phyloP scores from a whole-genome alignment of 2,113 vertebrate species.

The Clupea harengus region DNA sequence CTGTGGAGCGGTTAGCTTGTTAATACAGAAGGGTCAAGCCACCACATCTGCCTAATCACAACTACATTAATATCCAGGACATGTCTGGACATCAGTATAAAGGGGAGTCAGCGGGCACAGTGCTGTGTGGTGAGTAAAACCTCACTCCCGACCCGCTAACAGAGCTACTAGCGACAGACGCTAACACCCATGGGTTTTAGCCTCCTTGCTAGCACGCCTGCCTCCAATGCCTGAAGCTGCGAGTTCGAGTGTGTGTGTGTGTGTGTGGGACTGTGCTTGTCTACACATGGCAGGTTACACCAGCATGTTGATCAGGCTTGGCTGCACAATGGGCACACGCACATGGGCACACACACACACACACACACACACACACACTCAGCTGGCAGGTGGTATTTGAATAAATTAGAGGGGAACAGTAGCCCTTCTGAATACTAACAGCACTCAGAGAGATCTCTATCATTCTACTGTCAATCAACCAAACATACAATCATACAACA shows the following conservation, averaged over 20 bases:
- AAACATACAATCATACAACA: neutral
- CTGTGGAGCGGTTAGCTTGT: neutral
- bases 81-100: too few species aligned
- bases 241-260: too few species aligned
- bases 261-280: too few species aligned
- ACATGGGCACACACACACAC: neutral
- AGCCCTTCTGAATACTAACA: neutral
- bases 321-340: too few species aligned
- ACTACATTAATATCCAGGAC: neutral
- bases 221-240: too few species aligned
- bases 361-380: constrained; percentile 17
- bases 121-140: too few species aligned
- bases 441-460: neutral
- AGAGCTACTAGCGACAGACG: too few species aligned
- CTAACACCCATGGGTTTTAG: too few species aligned
- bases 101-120: too few species aligned
- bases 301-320: neutral
- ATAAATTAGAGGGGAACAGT: neutral
- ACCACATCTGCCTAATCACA: constrained; percentile 43
- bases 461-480: neutral
- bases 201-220: too few species aligned
- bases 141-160: too few species aligned
- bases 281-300: too few species aligned
- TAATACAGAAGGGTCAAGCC: constrained; percentile 40
- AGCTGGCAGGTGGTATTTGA: constrained; percentile 7